Evolutionary conservation across 2,888 invertebrate species (phyloP), one percentile per base, ranked within the genome.

Genomic region (Stenchaetothrips biformis): DNA sequence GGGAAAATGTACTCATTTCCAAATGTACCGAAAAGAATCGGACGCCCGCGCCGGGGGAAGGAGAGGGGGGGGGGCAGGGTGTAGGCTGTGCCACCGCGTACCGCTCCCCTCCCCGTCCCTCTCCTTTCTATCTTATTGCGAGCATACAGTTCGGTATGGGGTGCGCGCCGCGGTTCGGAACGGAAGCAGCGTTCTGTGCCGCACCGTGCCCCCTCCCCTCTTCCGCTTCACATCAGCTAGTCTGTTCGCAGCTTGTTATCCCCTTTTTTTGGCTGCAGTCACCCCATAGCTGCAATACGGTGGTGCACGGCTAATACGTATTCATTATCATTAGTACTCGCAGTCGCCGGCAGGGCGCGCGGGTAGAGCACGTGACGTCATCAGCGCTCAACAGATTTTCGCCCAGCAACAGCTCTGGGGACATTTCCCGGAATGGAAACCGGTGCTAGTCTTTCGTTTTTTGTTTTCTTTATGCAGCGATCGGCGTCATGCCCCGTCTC

Each of bases 21-120:
- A 74, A 74, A 74, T 74, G 67, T 74, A 74, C 67, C 67, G 67
- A 74, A 74, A 74, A 74, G 67, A 74, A 74, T 74, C 67, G 67
- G 67, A 21, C 67, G 18, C 13, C 13, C 7, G 67, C 67, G 25
- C 2, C 21, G 67, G 67, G 7, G 8, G 67, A 18, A 21, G 67
- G 21, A 53, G n/a, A n/a, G 67, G 67, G 21, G 67, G 53, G 13
- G 53, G 67, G 9, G 21, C 4, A 0, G 67, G 67, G n/a, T 16
- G 67, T n/a, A 37, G 67, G 67, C 25, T 74, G 67, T 74, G 25
- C 67, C 67, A 74, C 7, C 67, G 67, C 67, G 67, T 74, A 74
- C 67, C 67, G 67, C 25, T 74, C 67, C 11, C 18, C 18, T 18
- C 59, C 59, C 4, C 18, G 9, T 74, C 67, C 67, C 67, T 21